A percentile compares a stretch with the other conserved stretches of the same genome.
Conservation (phyloP, 2,888 invertebrate genomes). For the Dryomyza anilis region DNA sequence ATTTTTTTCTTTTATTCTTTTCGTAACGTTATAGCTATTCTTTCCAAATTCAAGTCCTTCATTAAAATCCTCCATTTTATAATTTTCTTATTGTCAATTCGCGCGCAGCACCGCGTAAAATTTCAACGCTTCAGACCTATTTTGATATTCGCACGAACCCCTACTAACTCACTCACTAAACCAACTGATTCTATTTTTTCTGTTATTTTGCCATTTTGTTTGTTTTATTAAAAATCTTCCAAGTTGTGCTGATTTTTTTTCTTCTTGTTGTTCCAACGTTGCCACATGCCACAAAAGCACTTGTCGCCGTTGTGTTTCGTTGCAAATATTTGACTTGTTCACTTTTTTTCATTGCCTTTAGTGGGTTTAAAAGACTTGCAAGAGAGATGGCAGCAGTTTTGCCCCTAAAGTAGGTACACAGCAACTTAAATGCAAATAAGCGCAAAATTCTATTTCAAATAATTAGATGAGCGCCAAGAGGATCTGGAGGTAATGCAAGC, state of each 20-base stretch:
- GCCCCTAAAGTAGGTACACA: slow-evolving; percentile 14
- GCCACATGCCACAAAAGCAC: slow-evolving; percentile 51
- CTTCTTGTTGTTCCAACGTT: slow-evolving; percentile 33
- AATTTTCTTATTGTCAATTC: not conserved
- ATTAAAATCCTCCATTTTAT: no score
- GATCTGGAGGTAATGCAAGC: no score
- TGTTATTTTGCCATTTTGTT: not conserved
- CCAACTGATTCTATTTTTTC: no score
- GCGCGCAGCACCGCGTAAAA: no score
- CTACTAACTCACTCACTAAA: no score
- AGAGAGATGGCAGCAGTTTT: no score
- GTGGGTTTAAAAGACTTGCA: no score
- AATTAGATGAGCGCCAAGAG: slow-evolving; percentile 15
- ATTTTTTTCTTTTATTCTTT: not conserved
- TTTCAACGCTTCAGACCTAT: no score
- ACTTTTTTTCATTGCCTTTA: no score
- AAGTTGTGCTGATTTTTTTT: not conserved
- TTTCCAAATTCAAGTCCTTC: not conserved
- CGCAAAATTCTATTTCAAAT: slow-evolving; percentile 45
- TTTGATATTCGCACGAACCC: no score
- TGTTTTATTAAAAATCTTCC: no score
- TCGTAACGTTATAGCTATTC: not conserved
- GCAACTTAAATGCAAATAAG: slow-evolving; percentile 46
- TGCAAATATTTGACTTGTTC: slow-evolving; percentile 15
- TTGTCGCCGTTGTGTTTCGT: slow-evolving; percentile 33